These are phyloP conservation scores for Epirrhoe alternata DNA, from an alignment of 2,888 invertebrate species.

Conservation along the genomic window DNA sequence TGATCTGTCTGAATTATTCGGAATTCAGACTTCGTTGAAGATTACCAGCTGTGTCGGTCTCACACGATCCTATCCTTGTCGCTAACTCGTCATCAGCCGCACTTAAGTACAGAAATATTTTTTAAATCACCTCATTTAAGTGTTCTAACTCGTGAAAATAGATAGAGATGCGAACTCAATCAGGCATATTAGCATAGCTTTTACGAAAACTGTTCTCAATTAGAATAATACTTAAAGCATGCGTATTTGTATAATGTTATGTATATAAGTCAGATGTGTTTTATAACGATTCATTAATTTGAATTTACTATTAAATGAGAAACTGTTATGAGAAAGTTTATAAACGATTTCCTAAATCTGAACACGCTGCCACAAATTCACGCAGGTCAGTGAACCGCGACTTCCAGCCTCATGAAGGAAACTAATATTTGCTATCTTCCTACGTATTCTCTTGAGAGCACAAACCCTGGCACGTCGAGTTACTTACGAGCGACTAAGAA, in stretches of 20 bases:
- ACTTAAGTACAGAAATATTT: slow-evolving; percentile 11
- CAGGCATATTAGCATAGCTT: slow-evolving; percentile 22
- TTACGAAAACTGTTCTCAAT: slow-evolving; percentile 6
- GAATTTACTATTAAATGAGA: slow-evolving; percentile 20
- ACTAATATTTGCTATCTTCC: slow-evolving; percentile 80
- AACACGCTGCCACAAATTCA: slow-evolving; percentile 57
- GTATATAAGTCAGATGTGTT: slow-evolving; percentile 26
- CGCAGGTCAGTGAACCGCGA: slow-evolving; percentile 77
- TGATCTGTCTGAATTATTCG: slow-evolving; percentile 80
- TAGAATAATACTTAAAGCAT: slow-evolving; percentile 1
- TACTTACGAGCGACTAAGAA: slow-evolving; percentile 72
- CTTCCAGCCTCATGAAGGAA: slow-evolving; percentile 67
- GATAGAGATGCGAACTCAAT: slow-evolving; percentile 1
- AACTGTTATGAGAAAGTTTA: slow-evolving; percentile 32
- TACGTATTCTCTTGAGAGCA: slow-evolving; percentile 73
- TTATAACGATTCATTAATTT: slow-evolving; percentile 17
- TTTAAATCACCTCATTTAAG: not conserved
- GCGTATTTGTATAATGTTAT: slow-evolving; percentile 22
- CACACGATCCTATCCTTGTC: slow-evolving; percentile 49
- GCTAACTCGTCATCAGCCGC: slow-evolving; percentile 43
- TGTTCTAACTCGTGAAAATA: slow-evolving; percentile 2
- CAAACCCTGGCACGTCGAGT: slow-evolving; percentile 67
- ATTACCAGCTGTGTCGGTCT: slow-evolving; percentile 57
- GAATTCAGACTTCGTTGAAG: slow-evolving; percentile 63
- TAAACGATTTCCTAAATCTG: slow-evolving; percentile 28